Evolutionary conservation across 2,888 invertebrate species (phyloP).

Genomic region (Nematopogon swammerdamellus): DNA sequence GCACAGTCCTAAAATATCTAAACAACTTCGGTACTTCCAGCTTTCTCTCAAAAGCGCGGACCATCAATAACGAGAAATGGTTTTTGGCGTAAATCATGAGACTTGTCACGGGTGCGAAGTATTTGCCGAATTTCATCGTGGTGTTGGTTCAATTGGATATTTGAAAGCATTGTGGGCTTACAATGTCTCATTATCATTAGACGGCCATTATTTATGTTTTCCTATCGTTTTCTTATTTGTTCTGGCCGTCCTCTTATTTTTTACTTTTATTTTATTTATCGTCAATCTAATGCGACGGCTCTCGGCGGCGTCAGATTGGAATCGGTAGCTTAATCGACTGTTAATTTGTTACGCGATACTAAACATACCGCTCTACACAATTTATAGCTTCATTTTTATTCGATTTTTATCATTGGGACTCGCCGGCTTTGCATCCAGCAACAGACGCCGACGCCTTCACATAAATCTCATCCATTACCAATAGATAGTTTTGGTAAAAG

Average conservation of each 20-base stretch:
- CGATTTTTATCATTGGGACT: slow-evolving; percentile 17
- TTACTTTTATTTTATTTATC: not conserved
- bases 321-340: slow-evolving; percentile 52
- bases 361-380: slow-evolving; percentile 41
- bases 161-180: not conserved
- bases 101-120: not conserved
- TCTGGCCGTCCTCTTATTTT: not conserved
- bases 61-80: too few species aligned
- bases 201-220: slow-evolving; percentile 5
- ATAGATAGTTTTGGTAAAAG: too few species aligned
- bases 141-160: too few species aligned
- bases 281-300: slow-evolving; percentile 27
- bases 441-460: not conserved
- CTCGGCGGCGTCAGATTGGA: slow-evolving; percentile 30
- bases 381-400: slow-evolving; percentile 50
- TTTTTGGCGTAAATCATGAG: too few species aligned
- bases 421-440: not conserved
- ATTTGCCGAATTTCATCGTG: not conserved
- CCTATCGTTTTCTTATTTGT: slow-evolving; percentile 18
- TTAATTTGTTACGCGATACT: slow-evolving; percentile 50
- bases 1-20: too few species aligned
- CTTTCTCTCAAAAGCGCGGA: too few species aligned
- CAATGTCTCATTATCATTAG: not conserved
- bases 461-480: too few species aligned
- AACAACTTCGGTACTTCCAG: too few species aligned